Percentiles rank a stretch among this genome's conserved stretches.
Conservation (phyloP, 1,140 invertebrate genomes). For the Choristoneura fumiferana region DNA sequence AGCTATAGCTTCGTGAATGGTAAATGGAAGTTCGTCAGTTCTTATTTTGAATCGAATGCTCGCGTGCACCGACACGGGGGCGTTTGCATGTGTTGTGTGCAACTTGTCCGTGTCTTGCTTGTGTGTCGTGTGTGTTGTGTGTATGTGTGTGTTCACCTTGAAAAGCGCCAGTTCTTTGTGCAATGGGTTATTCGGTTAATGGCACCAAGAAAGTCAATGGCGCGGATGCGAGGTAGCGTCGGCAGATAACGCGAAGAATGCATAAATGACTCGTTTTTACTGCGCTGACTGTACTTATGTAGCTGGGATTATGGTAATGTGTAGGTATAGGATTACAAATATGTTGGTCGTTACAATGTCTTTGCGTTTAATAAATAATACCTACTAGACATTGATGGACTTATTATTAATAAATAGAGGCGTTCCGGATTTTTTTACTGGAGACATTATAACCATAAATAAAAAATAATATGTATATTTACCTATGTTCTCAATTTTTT, state of each 20-base stretch:
- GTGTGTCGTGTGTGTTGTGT: conserved; percentile 20
- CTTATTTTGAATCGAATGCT: conserved; percentile 68
- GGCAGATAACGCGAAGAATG: conserved; percentile 31
- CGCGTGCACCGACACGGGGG: conserved; percentile 17
- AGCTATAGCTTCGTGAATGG: neutral
- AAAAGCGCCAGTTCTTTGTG: conserved; percentile 76
- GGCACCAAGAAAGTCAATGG: conserved; percentile 76
- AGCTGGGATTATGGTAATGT: neutral
- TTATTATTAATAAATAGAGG: too few relatives aligned
- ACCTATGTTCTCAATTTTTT: too few relatives aligned
- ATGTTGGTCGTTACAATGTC: too few relatives aligned
- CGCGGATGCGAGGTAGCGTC: conserved; percentile 65
- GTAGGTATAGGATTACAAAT: conserved; percentile 1
- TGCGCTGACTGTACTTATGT: neutral
- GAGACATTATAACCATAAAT: too few relatives aligned
- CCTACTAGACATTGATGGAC: too few relatives aligned
- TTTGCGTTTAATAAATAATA: too few relatives aligned
- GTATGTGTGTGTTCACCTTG: conserved; percentile 74
- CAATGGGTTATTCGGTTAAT: conserved; percentile 78
- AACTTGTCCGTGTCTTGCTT: conserved; percentile 19
- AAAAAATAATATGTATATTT: too few relatives aligned
- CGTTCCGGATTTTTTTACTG: too few relatives aligned
- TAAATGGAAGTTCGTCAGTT: conserved; percentile 30
- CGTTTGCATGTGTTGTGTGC: conserved; percentile 32
- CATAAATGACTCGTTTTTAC: neutral